Percentiles rank a stretch among this genome's conserved stretches.
Evolutionary conservation across 2,797 vertebrate species (phyloP).

Genomic region (Hippopotamyrus pictus): DNA sequence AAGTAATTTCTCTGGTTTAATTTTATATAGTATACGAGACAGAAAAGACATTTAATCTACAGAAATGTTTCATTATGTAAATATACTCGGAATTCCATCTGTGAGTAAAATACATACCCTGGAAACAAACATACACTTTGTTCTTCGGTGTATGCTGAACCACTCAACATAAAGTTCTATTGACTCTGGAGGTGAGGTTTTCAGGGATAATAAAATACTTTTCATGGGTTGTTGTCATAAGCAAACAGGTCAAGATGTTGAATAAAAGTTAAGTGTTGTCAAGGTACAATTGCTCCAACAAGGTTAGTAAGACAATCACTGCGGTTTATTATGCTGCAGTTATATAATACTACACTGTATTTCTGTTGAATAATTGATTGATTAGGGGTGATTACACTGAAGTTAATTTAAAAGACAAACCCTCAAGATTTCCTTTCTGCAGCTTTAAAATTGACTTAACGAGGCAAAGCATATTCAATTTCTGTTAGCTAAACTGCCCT

Average conservation of each 20-base stretch:
- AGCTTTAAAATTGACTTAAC: constrained; percentile 20
- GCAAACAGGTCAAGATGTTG: neutral
- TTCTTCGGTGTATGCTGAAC: neutral
- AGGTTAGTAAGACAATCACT: neutral
- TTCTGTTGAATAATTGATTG: constrained; percentile 3
- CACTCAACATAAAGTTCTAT: neutral
- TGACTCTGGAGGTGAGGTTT: neutral
- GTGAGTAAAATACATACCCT: neutral
- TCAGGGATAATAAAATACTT: neutral
- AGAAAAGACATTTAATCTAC: neutral
- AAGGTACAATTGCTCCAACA: neutral
- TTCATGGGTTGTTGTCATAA: neutral
- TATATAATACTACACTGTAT: neutral
- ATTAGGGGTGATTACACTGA: constrained; percentile 12
- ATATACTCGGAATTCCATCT: neutral
- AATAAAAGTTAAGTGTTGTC: neutral
- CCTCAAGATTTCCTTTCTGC: constrained; percentile 9
- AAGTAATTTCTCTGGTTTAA: neutral
- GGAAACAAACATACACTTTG: neutral
- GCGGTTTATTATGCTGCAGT: neutral
- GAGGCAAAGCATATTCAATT: constrained; percentile 25
- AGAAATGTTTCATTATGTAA: neutral
- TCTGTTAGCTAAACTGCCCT: constrained; percentile 48
- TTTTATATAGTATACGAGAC: neutral
- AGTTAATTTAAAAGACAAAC: constrained; percentile 24